These are phyloP conservation scores for Gasterosteus aculeatus DNA, from an alignment of 2,113 vertebrate genomes.

Conservation along the genomic window DNA sequence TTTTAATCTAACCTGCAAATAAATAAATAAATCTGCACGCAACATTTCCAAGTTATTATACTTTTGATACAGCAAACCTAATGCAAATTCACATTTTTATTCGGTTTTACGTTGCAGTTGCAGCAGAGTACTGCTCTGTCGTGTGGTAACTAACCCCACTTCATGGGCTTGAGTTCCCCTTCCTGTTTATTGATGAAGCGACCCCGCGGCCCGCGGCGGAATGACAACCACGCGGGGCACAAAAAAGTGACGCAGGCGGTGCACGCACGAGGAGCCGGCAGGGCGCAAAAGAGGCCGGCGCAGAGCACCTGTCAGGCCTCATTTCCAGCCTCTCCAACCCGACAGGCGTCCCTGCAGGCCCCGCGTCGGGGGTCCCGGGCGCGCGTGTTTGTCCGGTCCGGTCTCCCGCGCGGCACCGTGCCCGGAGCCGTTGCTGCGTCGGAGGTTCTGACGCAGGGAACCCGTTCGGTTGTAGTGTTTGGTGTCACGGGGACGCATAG, in stretches of 20 bases:
- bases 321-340: slow-evolving; percentile 80
- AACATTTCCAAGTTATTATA: not conserved
- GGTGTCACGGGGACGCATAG: slow-evolving; percentile 85
- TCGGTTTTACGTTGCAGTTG: no score
- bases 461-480: slow-evolving; percentile 89
- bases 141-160: not conserved
- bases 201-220: slow-evolving; percentile 38
- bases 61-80: not conserved
- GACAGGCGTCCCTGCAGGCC: slow-evolving; percentile 15
- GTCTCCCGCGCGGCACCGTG: not conserved
- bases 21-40: not conserved
- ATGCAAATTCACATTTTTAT: not conserved
- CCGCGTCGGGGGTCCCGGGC: slow-evolving; percentile 41
- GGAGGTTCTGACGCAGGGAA: slow-evolving; percentile 92
- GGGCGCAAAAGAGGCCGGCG: slow-evolving; percentile 42
- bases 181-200: slow-evolving; percentile 52
- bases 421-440: slow-evolving; percentile 84
- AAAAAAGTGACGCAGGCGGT: slow-evolving; percentile 59
- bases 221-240: slow-evolving; percentile 48
- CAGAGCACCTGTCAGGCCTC: slow-evolving; percentile 87
- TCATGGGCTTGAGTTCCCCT: not conserved
- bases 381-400: slow-evolving; percentile 19
- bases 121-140: no score
- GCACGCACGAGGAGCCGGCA: slow-evolving; percentile 40
- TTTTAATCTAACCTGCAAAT: not conserved